Evolutionary conservation across 2,888 invertebrate species (phyloP).

Genomic region (Homarus gammarus): DNA sequence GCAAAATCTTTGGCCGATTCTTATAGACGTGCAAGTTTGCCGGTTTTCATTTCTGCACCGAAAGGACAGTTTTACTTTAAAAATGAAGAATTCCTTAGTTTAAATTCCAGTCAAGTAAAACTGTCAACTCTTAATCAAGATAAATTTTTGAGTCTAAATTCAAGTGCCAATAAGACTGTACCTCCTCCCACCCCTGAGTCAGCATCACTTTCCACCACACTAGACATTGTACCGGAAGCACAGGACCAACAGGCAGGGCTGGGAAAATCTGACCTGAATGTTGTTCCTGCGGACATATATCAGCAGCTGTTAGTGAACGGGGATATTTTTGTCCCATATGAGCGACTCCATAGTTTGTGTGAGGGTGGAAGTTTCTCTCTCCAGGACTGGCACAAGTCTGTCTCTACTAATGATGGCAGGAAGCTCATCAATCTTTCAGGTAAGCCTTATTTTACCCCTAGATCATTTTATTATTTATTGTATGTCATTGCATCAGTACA

Average conservation of each 20-base stretch:
- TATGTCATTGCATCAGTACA: too few relatives aligned
- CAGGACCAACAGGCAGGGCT: not conserved
- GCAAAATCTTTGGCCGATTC: constrained; percentile 71
- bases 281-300: constrained; percentile 2
- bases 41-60: constrained; percentile 43
- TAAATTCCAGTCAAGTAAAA: constrained; percentile 40
- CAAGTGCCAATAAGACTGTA: constrained; percentile 11
- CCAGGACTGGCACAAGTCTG: constrained; percentile 43
- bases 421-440: constrained; percentile 58
- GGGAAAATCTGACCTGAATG: not conserved
- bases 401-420: constrained; percentile 57
- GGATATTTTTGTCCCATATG: constrained; percentile 40
- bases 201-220: constrained; percentile 43
- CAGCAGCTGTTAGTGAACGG: constrained; percentile 24
- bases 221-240: constrained; percentile 17
- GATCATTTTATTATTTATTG: too few relatives aligned
- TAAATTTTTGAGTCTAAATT: constrained; percentile 44
- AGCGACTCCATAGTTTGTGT: constrained; percentile 17
- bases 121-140: constrained; percentile 10
- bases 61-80: constrained; percentile 59
- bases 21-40: constrained; percentile 62
- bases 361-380: constrained; percentile 47
- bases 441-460: too few relatives aligned
- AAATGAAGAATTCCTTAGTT: constrained; percentile 51
- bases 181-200: constrained; percentile 6